Evolutionary conservation across 2,113 vertebrate genomes (phyloP).

Genomic region (Globicephala melas): DNA sequence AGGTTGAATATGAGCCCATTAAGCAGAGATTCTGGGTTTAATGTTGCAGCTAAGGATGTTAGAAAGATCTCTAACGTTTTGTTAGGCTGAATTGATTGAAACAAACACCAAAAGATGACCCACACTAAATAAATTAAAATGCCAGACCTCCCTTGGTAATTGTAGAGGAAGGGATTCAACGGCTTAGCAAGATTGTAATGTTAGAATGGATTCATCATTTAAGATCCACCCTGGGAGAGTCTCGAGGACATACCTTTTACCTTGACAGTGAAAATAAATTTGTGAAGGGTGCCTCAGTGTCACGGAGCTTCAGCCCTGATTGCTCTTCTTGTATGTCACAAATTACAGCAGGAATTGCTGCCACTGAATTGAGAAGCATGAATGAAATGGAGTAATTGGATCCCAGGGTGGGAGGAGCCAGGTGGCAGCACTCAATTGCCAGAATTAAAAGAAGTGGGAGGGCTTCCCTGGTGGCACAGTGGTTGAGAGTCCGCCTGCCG

Average conservation of each 20-base stretch:
- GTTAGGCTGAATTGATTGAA: not conserved
- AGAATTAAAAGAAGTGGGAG: not conserved
- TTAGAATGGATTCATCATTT: not conserved
- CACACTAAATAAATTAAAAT: not conserved
- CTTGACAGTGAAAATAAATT: not conserved
- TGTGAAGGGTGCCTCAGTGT: not conserved
- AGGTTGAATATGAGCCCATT: not conserved
- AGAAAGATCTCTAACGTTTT: not conserved
- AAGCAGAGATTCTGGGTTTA: not conserved
- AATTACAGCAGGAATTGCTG: not conserved
- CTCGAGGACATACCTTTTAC: not conserved
- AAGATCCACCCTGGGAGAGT: not conserved
- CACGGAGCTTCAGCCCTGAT: not conserved
- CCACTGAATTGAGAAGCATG: not conserved
- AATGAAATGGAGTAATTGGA: not conserved
- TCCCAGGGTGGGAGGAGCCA: not conserved
- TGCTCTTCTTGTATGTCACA: not conserved
- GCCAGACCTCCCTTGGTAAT: not conserved
- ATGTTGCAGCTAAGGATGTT: not conserved
- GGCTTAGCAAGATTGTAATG: not conserved
- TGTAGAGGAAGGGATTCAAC: not conserved
- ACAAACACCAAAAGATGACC: not conserved
- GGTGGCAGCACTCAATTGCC: no score
- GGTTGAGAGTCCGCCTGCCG: no score
- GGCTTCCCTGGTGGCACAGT: no score